Conservation (phyloP, 2,113 vertebrate species). For the Macquaria ambigua region DNA sequence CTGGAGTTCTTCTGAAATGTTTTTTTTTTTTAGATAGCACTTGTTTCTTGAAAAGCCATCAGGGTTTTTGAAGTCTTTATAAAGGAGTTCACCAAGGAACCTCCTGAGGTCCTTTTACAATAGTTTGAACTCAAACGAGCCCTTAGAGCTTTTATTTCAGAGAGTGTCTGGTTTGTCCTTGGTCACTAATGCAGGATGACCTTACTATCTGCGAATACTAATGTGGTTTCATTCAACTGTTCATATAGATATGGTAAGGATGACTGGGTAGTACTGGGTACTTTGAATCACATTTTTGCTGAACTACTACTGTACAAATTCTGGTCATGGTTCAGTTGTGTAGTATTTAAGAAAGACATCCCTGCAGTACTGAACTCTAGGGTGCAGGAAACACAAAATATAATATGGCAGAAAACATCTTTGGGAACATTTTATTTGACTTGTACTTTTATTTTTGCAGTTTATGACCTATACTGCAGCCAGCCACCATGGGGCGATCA, state of each 20-base stretch:
- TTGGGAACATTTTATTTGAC: too few species aligned
- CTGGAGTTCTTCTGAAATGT: background rate
- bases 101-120: background rate
- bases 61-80: background rate
- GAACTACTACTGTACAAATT: too few species aligned
- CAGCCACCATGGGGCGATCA: too few species aligned
- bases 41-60: background rate
- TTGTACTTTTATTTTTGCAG: too few species aligned
- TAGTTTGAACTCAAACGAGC: background rate
- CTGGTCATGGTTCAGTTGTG: background rate
- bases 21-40: background rate
- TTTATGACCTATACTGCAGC: too few species aligned
- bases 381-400: background rate
- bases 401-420: too few species aligned
- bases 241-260: background rate
- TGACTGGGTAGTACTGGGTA: too few species aligned
- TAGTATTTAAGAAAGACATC: background rate
- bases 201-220: background rate
- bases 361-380: background rate
- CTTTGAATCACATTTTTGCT: too few species aligned
- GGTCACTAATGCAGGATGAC: background rate
- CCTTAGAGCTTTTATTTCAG: background rate
- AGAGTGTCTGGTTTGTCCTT: constrained; percentile 2
- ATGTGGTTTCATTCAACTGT: background rate
- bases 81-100: constrained; percentile 7